Evolutionary conservation across 2,113 vertebrate genomes (phyloP).

Genomic region (Mirounga angustirostris): DNA sequence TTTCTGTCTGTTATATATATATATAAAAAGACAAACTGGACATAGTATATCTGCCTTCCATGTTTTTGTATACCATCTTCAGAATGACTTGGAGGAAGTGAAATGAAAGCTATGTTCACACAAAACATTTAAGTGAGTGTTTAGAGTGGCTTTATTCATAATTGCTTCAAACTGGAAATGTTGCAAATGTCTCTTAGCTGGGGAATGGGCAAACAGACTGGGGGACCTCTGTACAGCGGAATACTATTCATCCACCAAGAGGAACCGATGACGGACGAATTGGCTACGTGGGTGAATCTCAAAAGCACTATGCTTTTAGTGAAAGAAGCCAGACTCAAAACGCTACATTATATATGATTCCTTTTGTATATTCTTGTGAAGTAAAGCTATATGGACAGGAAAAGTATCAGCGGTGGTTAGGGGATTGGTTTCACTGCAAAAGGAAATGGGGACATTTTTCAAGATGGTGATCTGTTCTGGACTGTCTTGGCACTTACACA

Average conservation of each 20-base stretch:
- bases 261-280: background rate
- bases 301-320: background rate
- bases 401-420: background rate
- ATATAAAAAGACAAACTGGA: background rate
- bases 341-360: fast-evolving
- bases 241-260: background rate
- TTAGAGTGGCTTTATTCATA: background rate
- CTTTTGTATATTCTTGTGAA: background rate
- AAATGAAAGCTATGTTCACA: background rate
- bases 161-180: background rate
- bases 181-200: background rate
- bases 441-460: background rate
- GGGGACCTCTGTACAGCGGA: background rate
- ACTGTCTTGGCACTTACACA: background rate
- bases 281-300: background rate
- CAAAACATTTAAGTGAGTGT: background rate
- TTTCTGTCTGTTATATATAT: background rate
- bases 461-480: background rate
- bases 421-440: background rate
- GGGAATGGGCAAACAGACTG: background rate
- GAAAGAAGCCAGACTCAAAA: background rate
- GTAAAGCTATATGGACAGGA: background rate
- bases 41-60: background rate
- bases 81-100: background rate
- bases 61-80: background rate